phyloP scores from a whole-genome alignment of 2,888 invertebrate species.

The Aphidoletes aphidimyza region DNA sequence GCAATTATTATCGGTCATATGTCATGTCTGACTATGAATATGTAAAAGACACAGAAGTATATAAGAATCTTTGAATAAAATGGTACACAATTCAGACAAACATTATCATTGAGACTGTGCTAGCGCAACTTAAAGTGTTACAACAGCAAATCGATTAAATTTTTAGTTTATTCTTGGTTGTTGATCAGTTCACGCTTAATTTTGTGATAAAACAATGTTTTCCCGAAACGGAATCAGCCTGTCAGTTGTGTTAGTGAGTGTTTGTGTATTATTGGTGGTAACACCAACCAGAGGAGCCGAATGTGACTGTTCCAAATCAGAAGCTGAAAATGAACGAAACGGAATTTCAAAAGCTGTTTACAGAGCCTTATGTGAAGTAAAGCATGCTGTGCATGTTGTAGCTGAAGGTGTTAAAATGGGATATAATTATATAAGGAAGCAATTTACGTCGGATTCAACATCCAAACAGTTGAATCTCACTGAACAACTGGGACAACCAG shows the following conservation, averaged over 20 bases:
- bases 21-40: too few relatives aligned
- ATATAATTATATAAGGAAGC: neutral
- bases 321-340: neutral
- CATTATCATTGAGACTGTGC: too few relatives aligned
- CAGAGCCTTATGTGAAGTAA: neutral
- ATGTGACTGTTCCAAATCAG: neutral
- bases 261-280: neutral
- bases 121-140: too few relatives aligned
- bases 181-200: neutral
- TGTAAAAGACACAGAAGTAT: too few relatives aligned
- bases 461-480: too few relatives aligned
- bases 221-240: neutral
- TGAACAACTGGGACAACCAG: too few relatives aligned
- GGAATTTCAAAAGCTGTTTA: neutral
- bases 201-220: neutral
- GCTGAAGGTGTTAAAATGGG: neutral
- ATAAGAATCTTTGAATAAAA: too few relatives aligned
- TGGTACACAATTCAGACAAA: too few relatives aligned
- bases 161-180: neutral
- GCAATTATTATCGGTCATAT: too few relatives aligned
- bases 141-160: neutral
- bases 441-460: neutral
- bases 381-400: neutral
- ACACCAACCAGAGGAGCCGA: neutral
- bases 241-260: conserved; percentile 10